Conservation (phyloP, 2,113 vertebrate genomes). For the Trematomus loennbergii region DNA sequence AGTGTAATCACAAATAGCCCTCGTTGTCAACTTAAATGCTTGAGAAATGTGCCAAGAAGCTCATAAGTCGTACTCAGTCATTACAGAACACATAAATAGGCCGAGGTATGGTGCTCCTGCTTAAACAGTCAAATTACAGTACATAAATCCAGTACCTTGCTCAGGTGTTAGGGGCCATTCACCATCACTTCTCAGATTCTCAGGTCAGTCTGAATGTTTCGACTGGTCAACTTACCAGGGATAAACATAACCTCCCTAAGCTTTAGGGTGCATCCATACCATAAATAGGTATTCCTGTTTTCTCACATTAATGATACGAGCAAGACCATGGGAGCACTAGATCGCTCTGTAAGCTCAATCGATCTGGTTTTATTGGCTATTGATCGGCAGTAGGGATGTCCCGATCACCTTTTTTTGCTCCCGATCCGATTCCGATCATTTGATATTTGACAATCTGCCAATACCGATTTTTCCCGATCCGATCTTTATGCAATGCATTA, state of each 20-base stretch:
- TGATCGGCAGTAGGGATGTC: slow-evolving; percentile 57
- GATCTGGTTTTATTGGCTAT: slow-evolving; percentile 72
- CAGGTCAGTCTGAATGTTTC: slow-evolving; percentile 1
- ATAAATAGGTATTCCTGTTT: slow-evolving; percentile 17
- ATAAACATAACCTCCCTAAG: not conserved
- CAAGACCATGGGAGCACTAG: slow-evolving; percentile 20
- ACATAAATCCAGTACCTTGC: not conserved
- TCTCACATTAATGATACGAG: slow-evolving; percentile 21
- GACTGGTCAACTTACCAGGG: not conserved
- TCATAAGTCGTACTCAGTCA: slow-evolving; percentile 32
- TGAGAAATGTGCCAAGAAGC: not conserved
- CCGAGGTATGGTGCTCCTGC: not conserved
- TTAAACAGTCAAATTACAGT: slow-evolving; percentile 15
- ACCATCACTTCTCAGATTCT: no score
- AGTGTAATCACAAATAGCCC: slow-evolving; percentile 48
- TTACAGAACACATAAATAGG: slow-evolving; percentile 24
- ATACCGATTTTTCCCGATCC: no score
- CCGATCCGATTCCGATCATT: no score
- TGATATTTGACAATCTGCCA: no score
- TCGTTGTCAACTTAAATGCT: slow-evolving; percentile 26
- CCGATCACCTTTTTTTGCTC: no score
- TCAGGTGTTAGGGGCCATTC: not conserved
- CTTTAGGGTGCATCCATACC: not conserved
- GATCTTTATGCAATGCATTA: no score
- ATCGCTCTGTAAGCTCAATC: slow-evolving; percentile 67